Percentiles rank a stretch among this genome's conserved stretches.
Conservation (phyloP, 1,140 invertebrate genomes). For the Drosophila takahashii region DNA sequence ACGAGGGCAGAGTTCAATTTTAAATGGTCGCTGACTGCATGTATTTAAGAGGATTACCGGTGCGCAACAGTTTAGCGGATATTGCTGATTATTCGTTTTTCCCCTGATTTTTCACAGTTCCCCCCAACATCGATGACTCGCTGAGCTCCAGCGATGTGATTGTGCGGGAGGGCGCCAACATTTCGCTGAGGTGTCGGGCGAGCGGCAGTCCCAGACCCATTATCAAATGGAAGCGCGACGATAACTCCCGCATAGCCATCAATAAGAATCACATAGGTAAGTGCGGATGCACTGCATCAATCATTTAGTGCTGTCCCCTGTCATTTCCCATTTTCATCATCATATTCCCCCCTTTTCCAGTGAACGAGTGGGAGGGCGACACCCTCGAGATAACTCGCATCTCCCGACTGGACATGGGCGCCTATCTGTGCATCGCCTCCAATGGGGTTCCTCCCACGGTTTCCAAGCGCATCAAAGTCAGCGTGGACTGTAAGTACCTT, state of each 20-base stretch:
- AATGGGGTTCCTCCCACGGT: constrained; percentile 92
- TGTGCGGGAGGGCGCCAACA: constrained; percentile 95
- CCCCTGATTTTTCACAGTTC: constrained; percentile 88
- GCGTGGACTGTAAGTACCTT: constrained; percentile 95
- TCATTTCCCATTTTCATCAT: neutral
- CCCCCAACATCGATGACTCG: constrained; percentile 95
- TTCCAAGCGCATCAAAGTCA: constrained; percentile 96
- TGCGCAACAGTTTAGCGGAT: constrained; percentile 35
- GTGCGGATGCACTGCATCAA: constrained; percentile 62
- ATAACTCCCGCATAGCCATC: constrained; percentile 92
- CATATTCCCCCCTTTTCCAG: constrained; percentile 85
- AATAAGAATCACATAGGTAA: constrained; percentile 93
- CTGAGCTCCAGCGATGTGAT: constrained; percentile 96
- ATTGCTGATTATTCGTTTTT: constrained; percentile 18
- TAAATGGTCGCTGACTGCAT: constrained; percentile 45
- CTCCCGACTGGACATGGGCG: constrained; percentile 95
- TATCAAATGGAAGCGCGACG: constrained; percentile 96
- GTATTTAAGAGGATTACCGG: constrained; percentile 52
- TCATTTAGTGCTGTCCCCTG: constrained; percentile 62
- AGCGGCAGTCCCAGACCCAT: constrained; percentile 94
- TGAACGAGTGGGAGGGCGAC: constrained; percentile 93
- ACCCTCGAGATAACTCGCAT: constrained; percentile 93
- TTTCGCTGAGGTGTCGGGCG: constrained; percentile 94
- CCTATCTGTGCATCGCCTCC: constrained; percentile 92
- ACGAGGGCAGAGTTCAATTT: constrained; percentile 35